Conservation (phyloP, 2,888 invertebrate species). For the Lathronympha strigana region DNA sequence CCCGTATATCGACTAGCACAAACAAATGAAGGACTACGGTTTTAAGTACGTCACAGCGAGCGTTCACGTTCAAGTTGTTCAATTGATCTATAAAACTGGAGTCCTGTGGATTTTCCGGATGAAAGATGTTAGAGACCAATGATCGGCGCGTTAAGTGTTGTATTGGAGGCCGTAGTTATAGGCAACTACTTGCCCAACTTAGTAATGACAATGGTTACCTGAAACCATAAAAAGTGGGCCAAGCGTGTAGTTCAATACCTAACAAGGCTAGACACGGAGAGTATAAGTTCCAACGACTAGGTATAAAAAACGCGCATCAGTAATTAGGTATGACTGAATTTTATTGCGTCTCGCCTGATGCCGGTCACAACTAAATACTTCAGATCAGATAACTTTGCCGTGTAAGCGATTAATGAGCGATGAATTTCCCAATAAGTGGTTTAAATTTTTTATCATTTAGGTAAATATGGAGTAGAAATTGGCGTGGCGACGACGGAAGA, state of each 20-base stretch:
- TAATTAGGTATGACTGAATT: no score
- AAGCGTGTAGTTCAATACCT: no score
- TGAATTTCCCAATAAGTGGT: neutral
- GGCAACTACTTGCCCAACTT: no score
- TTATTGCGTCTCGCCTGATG: no score
- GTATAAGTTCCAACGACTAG: no score
- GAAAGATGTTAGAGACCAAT: slow-evolving; percentile 21
- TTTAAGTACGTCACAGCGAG: neutral
- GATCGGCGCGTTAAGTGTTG: slow-evolving; percentile 11
- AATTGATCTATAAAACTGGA: slow-evolving; percentile 24
- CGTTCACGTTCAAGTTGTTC: slow-evolving; percentile 26
- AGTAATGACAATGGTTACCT: no score
- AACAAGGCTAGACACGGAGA: no score
- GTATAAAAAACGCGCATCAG: no score
- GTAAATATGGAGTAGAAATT: slow-evolving; percentile 3
- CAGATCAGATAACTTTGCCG: neutral
- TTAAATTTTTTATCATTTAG: neutral
- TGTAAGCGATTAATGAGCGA: neutral
- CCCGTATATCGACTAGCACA: neutral
- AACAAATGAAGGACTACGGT: slow-evolving; percentile 3
- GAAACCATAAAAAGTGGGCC: no score
- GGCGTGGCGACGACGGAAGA: slow-evolving; percentile 30
- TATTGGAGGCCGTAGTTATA: slow-evolving; percentile 13
- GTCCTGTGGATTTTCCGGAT: slow-evolving; percentile 24
- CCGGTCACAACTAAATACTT: no score